Evolutionary conservation across 2,888 invertebrate genomes (phyloP), one percentile per base, ranked within the genome.

Genomic region (Pyrrhia umbra): DNA sequence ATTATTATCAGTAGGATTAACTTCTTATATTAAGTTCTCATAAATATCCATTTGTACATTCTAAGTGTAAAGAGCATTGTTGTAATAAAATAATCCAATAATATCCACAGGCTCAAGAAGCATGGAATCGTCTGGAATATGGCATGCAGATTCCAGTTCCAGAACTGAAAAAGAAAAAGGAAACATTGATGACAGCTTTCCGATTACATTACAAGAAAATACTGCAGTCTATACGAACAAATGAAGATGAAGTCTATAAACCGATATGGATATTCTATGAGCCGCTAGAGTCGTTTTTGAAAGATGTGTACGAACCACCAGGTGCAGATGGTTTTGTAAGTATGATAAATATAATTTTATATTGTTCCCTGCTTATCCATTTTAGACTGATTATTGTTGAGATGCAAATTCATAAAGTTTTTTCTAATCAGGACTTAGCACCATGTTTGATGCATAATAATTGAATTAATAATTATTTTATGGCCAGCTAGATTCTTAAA

Each of bases 231-330:
- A 39, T 63, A 18, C 37, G 42, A 37, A 10, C 37, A 10, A 62
- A 56, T 23, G 69, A 69, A 16, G 64, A 65, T n/a, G 68, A 69
- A 46, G 15, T 66, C 6, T 75, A 65, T 25, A 69, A 69, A 43
- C 74, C 74, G 6, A 69, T 69, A 2, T 75, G 74, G 74, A 62
- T 56, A 15, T 75, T 70, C 9, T 74, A 66, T 60, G 74, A 70
- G 18, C 66, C 62, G 0, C n/a, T 75, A 16, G 65, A 58, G 15
- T 57, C 65, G 23, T 75, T 75, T 40, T 54, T 69, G 23, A 74
- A 40, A 49, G 57, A 69, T 37, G 54, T 65, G 0, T 75, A 75
- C 39, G 56, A 56, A 30, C 39, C 65, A 15, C 55, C 51, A 0
- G 46, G 20, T 2, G 21, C 42, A 2, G 70, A 70, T 21, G 15